Evolutionary conservation across 2,888 invertebrate genomes (phyloP).

Genomic region (Bugulina stolonifera): DNA sequence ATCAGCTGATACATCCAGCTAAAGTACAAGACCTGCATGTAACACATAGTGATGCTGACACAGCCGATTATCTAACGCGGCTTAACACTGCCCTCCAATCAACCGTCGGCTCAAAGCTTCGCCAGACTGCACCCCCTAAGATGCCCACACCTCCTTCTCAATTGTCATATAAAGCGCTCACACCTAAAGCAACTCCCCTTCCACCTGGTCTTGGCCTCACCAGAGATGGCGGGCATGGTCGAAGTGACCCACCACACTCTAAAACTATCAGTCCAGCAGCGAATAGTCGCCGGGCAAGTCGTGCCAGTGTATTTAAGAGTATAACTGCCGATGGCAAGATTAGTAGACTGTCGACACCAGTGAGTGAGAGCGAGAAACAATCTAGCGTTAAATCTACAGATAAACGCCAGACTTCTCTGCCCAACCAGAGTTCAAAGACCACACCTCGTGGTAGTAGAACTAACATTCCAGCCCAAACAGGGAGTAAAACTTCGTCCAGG

Average conservation of each 20-base stretch:
- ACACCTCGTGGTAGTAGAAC: constrained; percentile 2
- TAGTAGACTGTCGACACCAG: neutral
- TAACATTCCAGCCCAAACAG: constrained; percentile 2
- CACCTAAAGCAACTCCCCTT: constrained; percentile 47
- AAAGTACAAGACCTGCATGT: constrained; percentile 9
- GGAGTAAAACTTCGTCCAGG: constrained; percentile 1
- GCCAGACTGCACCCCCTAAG: neutral
- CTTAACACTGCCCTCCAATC: neutral
- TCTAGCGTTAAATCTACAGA: neutral
- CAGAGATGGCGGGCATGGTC: constrained; percentile 31
- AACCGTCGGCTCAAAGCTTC: neutral
- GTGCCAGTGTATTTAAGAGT: constrained; percentile 22
- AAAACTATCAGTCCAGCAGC: neutral
- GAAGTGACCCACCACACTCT: neutral
- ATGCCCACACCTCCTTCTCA: constrained; percentile 37
- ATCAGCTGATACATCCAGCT: constrained; percentile 23
- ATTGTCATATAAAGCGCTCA: constrained; percentile 45
- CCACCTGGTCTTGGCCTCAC: constrained; percentile 39
- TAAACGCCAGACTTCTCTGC: neutral
- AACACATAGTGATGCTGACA: constrained; percentile 4
- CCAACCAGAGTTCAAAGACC: neutral
- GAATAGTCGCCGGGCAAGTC: constrained; percentile 9
- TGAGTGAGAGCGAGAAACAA: neutral
- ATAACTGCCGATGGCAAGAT: constrained; percentile 6
- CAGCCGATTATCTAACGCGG: neutral